Evolutionary conservation across 92 coral and sea anemone species (phyloP), one percentile per base, ranked within the genome.

Genomic region (Zoanthus solanderi): DNA sequence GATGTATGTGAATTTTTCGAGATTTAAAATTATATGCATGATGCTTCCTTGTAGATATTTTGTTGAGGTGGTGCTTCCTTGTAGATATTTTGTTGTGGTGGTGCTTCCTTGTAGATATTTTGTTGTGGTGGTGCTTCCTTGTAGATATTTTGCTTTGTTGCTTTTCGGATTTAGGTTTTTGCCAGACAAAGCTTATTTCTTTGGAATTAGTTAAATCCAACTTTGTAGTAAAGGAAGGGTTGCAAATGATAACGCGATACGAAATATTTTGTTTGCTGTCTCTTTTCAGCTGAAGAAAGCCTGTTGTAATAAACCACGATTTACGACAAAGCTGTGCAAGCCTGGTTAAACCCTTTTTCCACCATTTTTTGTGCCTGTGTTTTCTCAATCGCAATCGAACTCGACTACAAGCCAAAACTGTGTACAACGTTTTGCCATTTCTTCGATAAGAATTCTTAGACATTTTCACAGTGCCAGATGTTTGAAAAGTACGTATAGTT

Each of bases 401-500:
- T 69, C 90, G 92, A 58, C 92, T 86, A 71, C 98, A 95, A 1
- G 85, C 88, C 12, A 95, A 75, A n/a, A 95, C 86, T 28, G 98
- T 95, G 83, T 95, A 94, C 47, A 95, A 78, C 68, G 78, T 80
- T 71, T 86, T 92, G 23, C 79, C 84, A 10, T 56, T 84, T 15
- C 84, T 78, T 71, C 57, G 58, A 47, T 65, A 65, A 45, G 72
- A 57, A 2, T 52, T 79, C 83, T 93, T 75, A 14, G 93, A 87
- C 12, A 95, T 76, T 57, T 90, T 89, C 44, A 95, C 99, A 31
- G 88, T 91, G 50, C 99, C 99, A 29, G 83, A 86, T 7, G 98
- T 88, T 75, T 90, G 61, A 85, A 95, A 97, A 7, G 68, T 76
- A 69, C 90, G 85, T 67, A 97, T 78, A 30, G 78, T 84, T 79